Conservation (phyloP, 2,113 vertebrate species). For the Abramis brama region DNA sequence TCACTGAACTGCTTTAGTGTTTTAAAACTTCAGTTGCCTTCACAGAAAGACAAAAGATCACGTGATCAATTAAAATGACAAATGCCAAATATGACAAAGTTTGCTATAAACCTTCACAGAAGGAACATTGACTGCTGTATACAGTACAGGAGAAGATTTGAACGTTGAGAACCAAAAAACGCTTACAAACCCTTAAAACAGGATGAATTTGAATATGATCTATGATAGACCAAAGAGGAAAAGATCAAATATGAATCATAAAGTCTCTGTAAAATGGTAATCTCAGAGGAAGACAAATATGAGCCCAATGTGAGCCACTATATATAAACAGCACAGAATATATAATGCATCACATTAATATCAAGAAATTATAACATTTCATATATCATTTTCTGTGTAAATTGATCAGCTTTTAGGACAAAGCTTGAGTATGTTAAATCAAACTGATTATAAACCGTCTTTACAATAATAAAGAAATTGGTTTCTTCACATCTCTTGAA, state of each 20-base stretch:
- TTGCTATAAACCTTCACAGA: slow-evolving; percentile 20
- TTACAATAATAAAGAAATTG: neutral
- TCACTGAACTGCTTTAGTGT: slow-evolving; percentile 6
- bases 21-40: neutral
- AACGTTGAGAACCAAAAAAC: neutral
- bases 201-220: neutral
- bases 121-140: slow-evolving; percentile 4
- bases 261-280: neutral
- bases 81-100: neutral
- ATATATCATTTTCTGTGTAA: neutral
- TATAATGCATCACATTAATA: neutral
- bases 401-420: neutral
- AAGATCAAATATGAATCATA: neutral
- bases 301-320: neutral
- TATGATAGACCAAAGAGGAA: neutral
- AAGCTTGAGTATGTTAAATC: neutral
- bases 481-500: neutral
- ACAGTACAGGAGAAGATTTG: neutral
- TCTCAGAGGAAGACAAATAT: neutral
- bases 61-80: neutral
- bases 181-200: neutral
- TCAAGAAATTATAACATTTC: neutral
- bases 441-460: neutral
- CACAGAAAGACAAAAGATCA: slow-evolving; percentile 18
- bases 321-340: neutral